Percentiles rank a stretch among this genome's conserved stretches.
phyloP scores from a whole-genome alignment of 92 coral and sea anemone genomes.

The Bergia sp. region DNA sequence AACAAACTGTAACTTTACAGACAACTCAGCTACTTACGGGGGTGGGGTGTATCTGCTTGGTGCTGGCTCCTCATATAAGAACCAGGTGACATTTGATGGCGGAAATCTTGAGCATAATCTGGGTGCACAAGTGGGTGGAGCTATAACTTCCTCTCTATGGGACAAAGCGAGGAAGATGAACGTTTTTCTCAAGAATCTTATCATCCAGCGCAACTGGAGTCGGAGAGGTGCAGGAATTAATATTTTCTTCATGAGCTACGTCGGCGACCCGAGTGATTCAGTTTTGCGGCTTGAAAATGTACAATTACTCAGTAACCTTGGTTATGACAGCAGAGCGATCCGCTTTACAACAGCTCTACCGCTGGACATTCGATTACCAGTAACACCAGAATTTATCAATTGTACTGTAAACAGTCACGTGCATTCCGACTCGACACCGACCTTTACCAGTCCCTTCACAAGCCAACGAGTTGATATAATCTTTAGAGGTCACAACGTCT shows the following conservation, averaged over 20 bases:
- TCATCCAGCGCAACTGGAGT: constrained; percentile 36
- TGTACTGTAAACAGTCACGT: constrained; percentile 16
- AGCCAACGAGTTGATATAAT: constrained; percentile 67
- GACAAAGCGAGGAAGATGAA: constrained; percentile 36
- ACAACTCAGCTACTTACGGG: constrained; percentile 82
- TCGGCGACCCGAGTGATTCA: neutral
- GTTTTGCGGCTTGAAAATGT: constrained; percentile 5
- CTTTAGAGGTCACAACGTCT: constrained; percentile 75
- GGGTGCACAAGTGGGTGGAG: constrained; percentile 62
- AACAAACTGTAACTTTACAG: constrained; percentile 47
- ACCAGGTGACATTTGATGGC: constrained; percentile 26
- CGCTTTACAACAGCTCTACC: constrained; percentile 33
- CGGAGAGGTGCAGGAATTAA: constrained; percentile 49
- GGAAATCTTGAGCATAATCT: constrained; percentile 28
- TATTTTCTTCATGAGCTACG: constrained; percentile 35
- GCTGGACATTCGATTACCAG: neutral
- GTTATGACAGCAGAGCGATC: constrained; percentile 29
- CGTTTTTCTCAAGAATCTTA: constrained; percentile 29
- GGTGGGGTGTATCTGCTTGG: constrained; percentile 72
- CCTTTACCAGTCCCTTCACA: constrained; percentile 77
- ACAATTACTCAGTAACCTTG: neutral
- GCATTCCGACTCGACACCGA: constrained; percentile 34
- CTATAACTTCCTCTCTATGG: constrained; percentile 34
- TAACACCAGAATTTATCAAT: constrained; percentile 31
- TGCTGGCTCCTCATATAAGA: constrained; percentile 46